Conservation (phyloP, 2,113 vertebrate genomes). For the Xyliphius kryptos region DNA sequence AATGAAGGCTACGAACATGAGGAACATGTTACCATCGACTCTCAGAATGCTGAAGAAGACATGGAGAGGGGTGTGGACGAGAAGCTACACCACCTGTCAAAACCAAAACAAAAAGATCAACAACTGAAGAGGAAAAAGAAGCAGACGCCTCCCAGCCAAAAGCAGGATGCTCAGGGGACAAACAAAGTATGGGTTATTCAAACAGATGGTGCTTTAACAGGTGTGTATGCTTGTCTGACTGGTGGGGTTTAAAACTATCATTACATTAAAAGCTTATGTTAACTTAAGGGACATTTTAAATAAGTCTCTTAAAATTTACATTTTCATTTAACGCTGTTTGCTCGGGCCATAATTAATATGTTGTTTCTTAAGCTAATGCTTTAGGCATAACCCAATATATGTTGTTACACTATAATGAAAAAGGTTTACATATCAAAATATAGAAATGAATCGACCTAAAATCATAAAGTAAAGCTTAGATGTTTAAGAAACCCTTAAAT, state of each 20-base stretch:
- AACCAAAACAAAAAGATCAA: conserved; percentile 31
- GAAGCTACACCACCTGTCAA: neutral
- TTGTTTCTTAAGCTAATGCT: too few species aligned
- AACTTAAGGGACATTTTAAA: too few species aligned
- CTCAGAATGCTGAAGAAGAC: conserved; percentile 7
- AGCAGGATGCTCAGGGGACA: conserved; percentile 11
- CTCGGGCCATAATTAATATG: conserved; percentile 13
- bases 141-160: conserved; percentile 25
- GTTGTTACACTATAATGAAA: too few species aligned
- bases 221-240: conserved; percentile 46
- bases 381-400: too few species aligned
- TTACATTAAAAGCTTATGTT: neutral
- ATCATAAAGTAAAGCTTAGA: too few species aligned
- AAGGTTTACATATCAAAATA: too few species aligned
- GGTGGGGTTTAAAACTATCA: conserved; percentile 16
- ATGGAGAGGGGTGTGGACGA: conserved; percentile 23
- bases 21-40: conserved; percentile 22
- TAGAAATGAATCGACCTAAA: too few species aligned
- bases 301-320: too few species aligned
- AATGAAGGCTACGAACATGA: conserved; percentile 9
- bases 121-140: conserved; percentile 39
- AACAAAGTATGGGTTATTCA: conserved; percentile 23
- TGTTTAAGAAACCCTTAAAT: too few species aligned
- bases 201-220: conserved; percentile 40
- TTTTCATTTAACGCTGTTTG: conserved; percentile 7